Base-by-base conservation (phyloP, 2,113 vertebrate genomes). In the Azemiops feae region DNA sequence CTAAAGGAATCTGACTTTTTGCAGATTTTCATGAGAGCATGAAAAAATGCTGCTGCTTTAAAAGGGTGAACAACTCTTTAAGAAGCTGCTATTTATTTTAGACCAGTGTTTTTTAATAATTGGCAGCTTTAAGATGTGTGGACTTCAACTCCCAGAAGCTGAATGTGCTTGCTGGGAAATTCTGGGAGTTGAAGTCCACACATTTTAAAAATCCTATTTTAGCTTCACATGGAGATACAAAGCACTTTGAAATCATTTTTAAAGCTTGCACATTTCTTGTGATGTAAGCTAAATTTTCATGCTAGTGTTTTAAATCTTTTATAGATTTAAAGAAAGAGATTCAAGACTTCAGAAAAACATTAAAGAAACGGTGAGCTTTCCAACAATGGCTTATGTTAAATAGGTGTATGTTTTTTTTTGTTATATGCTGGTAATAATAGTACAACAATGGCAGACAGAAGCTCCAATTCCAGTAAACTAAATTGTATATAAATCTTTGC, bases 361-460 rank as follows among this genome's bases (percentile, higher is more conserved):
- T 99, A 89, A 98, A 95, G 95, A 99, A 98, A 96, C 96, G 97
- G 99, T 99, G 94, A 97, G 97, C 87, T 69, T 87, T 9, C 0
- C 16, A 96, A 87, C 0, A 52, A 95, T 93, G 30, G 92, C 95
- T 55, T 91, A 93, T 85, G 12, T 3, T 91, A 27, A 52, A 2
- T 0, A 58, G 14, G 8, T 87, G 69, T 55, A 43, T 87, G 39
- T 0, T 20, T 20, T 25, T 47, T 22, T 27, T 53, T 85, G 52
- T 20, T 60, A 27, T 54, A 12, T 74, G 27, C 50, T 30, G 0
- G 88, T 88, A 87, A 74, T 39, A 5, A 43, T 54, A 91, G 14
- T 1, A 92, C 55, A 45, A 87, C 14, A 87, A 47, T 50, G 45
- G 25, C 45, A 50, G 12, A 0, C 27, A 52, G 58, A 52, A 85